Evolutionary conservation across 1,140 invertebrate species (phyloP).

Genomic region (Scaptomyza graminum): DNA sequence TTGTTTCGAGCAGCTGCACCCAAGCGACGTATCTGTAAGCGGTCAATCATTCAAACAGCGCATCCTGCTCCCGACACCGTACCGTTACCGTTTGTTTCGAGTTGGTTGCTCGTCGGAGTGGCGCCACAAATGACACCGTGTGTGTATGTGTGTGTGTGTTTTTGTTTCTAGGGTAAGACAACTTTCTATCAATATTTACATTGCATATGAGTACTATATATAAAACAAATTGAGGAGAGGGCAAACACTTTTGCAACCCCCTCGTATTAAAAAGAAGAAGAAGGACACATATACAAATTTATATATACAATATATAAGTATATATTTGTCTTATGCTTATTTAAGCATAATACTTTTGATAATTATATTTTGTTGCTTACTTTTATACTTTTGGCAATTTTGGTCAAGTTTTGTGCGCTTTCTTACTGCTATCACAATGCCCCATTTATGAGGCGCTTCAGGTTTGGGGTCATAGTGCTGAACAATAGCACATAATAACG

Average conservation of each 20-base stretch:
- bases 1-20: conserved; percentile 78
- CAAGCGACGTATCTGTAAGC: conserved; percentile 79
- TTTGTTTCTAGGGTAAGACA: background rate
- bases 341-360: background rate
- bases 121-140: background rate
- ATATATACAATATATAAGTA: background rate
- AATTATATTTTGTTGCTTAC: conserved; percentile 24
- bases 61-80: conserved; percentile 52
- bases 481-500: conserved; percentile 19
- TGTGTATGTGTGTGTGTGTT: background rate
- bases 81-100: conserved; percentile 20
- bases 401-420: conserved; percentile 19
- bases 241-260: conserved; percentile 50
- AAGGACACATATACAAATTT: background rate
- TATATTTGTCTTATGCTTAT: background rate
- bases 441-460: conserved; percentile 28
- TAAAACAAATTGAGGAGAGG: background rate
- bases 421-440: conserved; percentile 36
- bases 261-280: conserved; percentile 5
- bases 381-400: conserved; percentile 9
- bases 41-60: conserved; percentile 80
- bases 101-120: background rate
- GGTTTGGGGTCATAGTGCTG: conserved; percentile 1
- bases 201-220: conserved; percentile 31
- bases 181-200: conserved; percentile 53